phyloP scores from a whole-genome alignment of 2,888 invertebrate species.

The Drosophila paranaensis region DNA sequence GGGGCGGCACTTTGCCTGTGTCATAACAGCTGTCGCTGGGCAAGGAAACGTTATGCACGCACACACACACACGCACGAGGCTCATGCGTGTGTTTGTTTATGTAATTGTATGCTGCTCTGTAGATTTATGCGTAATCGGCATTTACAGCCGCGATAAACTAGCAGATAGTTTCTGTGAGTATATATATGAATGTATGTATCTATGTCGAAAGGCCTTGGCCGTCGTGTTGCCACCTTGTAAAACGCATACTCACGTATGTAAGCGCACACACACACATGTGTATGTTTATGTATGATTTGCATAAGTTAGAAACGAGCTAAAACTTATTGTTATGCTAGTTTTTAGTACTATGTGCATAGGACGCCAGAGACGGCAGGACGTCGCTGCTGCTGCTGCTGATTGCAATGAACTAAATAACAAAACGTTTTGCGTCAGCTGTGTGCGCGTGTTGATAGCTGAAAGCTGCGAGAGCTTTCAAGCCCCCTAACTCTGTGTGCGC shows the following conservation, averaged over 20 bases:
- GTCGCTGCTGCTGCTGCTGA: slow-evolving; percentile 24
- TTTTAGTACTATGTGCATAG: slow-evolving; percentile 32
- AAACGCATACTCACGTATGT: slow-evolving; percentile 45
- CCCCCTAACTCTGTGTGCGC: background rate
- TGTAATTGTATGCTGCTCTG: slow-evolving; percentile 14
- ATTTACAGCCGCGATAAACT: slow-evolving; percentile 4
- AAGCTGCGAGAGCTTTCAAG: slow-evolving; percentile 2
- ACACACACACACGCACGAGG: background rate
- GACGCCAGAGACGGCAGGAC: slow-evolving; percentile 27
- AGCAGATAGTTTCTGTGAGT: background rate
- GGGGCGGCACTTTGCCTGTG: slow-evolving; percentile 1
- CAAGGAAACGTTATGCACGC: slow-evolving; percentile 25
- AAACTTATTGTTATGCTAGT: slow-evolving; percentile 38
- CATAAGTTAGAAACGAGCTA: slow-evolving; percentile 17
- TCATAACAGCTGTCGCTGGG: slow-evolving; percentile 17
- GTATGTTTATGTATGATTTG: background rate
- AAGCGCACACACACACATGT: slow-evolving; percentile 9
- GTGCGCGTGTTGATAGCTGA: slow-evolving; percentile 1
- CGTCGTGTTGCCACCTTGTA: slow-evolving; percentile 10
- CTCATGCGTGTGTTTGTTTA: slow-evolving; percentile 18
- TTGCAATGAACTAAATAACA: slow-evolving; percentile 33
- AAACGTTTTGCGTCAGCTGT: slow-evolving; percentile 43
- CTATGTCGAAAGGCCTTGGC: slow-evolving; percentile 3
- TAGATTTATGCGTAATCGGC: background rate
- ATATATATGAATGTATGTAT: background rate